Evolutionary conservation across 2,888 invertebrate species (phyloP).

Genomic region (Polyommatus iphigenia): DNA sequence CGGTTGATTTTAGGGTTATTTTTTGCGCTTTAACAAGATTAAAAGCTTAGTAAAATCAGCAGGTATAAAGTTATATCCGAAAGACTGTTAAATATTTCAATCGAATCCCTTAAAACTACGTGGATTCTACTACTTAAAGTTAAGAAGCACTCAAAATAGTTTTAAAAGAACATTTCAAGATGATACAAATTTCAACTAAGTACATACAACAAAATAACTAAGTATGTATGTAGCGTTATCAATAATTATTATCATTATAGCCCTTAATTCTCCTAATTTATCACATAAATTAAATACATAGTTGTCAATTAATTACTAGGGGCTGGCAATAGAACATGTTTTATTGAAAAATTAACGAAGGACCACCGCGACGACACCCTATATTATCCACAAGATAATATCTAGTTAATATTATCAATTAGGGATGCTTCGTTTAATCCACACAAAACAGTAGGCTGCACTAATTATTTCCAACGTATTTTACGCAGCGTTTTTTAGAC

Average conservation of each 20-base stretch:
- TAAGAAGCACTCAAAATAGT: background rate
- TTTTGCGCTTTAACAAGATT: background rate
- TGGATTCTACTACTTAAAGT: background rate
- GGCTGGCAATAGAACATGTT: background rate
- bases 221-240: no score
- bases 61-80: no score
- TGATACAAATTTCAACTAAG: no score
- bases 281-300: background rate
- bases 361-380: constrained; percentile 3
- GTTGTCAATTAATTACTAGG: background rate
- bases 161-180: no score
- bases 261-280: background rate
- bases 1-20: background rate
- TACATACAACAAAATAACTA: no score
- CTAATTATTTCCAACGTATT: background rate
- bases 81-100: no score
- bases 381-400: constrained; percentile 20
- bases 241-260: background rate
- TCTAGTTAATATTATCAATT: constrained; percentile 26
- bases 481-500: no score
- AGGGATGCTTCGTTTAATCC: background rate
- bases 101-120: no score
- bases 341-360: constrained; percentile 14
- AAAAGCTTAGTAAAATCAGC: no score
- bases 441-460: background rate